Evolutionary conservation across 2,888 invertebrate species (phyloP), one percentile per base, ranked within the genome.

Genomic region (Allygus modestus): DNA sequence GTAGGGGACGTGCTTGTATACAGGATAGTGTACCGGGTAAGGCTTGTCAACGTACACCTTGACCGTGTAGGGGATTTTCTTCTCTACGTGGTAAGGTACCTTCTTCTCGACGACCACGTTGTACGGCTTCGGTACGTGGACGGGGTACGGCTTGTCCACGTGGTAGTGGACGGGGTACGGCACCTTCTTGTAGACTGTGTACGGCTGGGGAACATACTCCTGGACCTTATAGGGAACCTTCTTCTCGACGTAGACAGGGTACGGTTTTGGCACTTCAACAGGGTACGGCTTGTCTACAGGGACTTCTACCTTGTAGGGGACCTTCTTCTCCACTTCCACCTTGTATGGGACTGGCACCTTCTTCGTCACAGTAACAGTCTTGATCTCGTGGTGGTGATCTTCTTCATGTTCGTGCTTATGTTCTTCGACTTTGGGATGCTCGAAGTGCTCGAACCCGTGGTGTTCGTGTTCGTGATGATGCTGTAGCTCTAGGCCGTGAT

Each of bases 151-250:
- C 58, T 58, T 54, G 54, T 79, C 79, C 1, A 79, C 79, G 37
- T 79, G 58, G 31, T 28, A 23, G 20, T 54, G 12, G 1, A 79
- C 79, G 0, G 79, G 54, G 20, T 54, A 51, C 4, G 79, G 79
- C n/a, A 58, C 58, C 58, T 79, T 79, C 79, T 79, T 79, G 79
- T 37, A 79, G 51, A 79, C 79, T 0, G 79, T 79, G 58, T 58
- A 79, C 31, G 79, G 79, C 54, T 58, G 79, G 12, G 79, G 79
- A 17, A 58, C 54, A 17, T 79, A 79, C 79, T 79, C 33, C 58
- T 79, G 2, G 9, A 79, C 58, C n/a, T 23, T 58, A 58, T 79
- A 79, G 17, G 79, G 79, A 20, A 79, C 37, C 15, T 79, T 79
- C 79, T 79, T 79, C 79, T 58, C 51, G 58, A 79, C 58, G 58